Base-by-base conservation (phyloP, 2,113 vertebrate species). In the Hemicordylus capensis region DNA sequence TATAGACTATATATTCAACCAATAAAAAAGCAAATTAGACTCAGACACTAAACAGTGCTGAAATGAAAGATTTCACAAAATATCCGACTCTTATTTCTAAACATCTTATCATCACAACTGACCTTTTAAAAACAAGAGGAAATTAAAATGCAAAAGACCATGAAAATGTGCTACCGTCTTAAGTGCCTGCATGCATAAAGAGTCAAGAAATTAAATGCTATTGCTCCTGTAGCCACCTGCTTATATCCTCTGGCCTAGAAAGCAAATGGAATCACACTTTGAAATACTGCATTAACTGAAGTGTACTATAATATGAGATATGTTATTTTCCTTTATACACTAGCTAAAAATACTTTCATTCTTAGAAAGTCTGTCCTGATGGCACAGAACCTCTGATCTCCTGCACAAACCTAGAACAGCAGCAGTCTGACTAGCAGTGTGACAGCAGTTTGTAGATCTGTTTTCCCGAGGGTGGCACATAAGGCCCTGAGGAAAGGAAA, bases 41-140 rank as follows among this genome's bases (percentile, higher is more conserved):
- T 54, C 42, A 85, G 66, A 34, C 78, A 54, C 15, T 24, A 10
- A 0, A 44, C 17, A 80, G 11, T 8, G 34, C 0, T 8, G 83
- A 79, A 4, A 39, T 1, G 0, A 15, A 72, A 2, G 2, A 85
- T 20, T 28, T 0, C 28, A 82, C 63, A 86, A 87, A 78, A 86
- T 64, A 89, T 85, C 54, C 81, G 22, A 84, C 86, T 75, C 86
- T 66, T 22, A 14, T 26, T 2, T 1, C 75, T 86, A 87, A 84
- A 6, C 84, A 86, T 70, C 76, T 46, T 83, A 86, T 85, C 78
- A 86, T 74, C 83, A 86, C 54, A 84, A 82, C 76, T 91, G 90
- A 89, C 87, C 87, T 91, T 90, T 92, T 82, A 80, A 88, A 80
- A 88, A 82, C 64, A 84, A 90, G 87, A 87, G 2, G 76, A 67